Evolutionary conservation across 2,797 vertebrate genomes (phyloP), one percentile per base, ranked within the genome.

Genomic region (Molossus molossus): DNA sequence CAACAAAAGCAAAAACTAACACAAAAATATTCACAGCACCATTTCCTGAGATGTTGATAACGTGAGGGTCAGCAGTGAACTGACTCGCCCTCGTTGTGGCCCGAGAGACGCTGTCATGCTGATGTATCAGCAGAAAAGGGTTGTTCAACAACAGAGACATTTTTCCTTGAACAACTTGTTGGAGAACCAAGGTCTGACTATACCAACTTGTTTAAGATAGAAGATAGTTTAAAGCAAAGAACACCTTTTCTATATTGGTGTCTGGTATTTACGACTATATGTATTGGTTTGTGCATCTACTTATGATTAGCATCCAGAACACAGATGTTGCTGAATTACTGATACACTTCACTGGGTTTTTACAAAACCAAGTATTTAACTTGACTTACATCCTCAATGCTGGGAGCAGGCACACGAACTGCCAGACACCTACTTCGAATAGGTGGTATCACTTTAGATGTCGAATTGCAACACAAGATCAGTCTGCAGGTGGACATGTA

Each of bases 401-500:
- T 99, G 40, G 99, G 99, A 96, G 99, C 98, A 88, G 99, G 99
- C 64, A 99, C 99, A 90, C 99, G 98, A 86, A 99, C 94, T 7
- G 99, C 99, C 98, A 99, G 98, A 94, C 99, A 99, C 90, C 99
- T 98, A 97, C 99, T 99, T 88, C 99, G 98, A 97, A 99, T 99
- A 2, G 99, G 99, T 7, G 98, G 98, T 50, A 99, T 99, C 92
- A 99, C 99, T 98, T 99, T 99, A 48, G 99, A 99, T 79, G 99
- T 99, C 87, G 99, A 99, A 97, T 99, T 99, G 79, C 99, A 99
- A 98, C 99, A 99, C 91, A 99, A 98, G 97, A 99, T 99, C 97
- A 99, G 96, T 7, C 99, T 99, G 98, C 99, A 99, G 87, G 99
- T 99, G 4, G 98, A 96, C 99, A 99, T 99, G 94, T 99, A 99